Base-by-base conservation (phyloP, 2,888 invertebrate species). In the Lepidochrysops patricia region DNA sequence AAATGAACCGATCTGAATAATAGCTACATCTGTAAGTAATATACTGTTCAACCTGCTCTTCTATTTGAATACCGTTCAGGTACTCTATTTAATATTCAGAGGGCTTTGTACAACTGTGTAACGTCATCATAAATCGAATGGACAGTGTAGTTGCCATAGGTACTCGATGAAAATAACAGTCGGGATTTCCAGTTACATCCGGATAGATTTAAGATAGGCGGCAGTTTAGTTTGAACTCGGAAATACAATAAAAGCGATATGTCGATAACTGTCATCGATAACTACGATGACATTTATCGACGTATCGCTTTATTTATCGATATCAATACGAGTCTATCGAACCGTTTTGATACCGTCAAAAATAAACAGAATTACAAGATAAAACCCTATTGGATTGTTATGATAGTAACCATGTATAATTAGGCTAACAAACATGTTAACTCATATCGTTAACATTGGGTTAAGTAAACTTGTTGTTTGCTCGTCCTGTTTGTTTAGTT, bases 341-440 rank as follows among this genome's bases (percentile, higher is more conserved):
- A 43, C 9, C 43, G 43, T 43, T 43, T 32, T 9, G 32, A 9
- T 52, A 7, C 26, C 3, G 27, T 27, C 13, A 29, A 23, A 29
- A 32, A 54, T 27, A 54, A 54, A 54, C 54, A 50, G 50, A 27
- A 29, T 15, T 27, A 15, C 54, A 27, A 15, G 54, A 54, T 54
- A 32, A 54, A 54, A 29, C 19, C 29, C 9, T 9, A 54, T 54
- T 15, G 54, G 32, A 2, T 15, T 54, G 54, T 54, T 54, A 27
- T 54, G 54, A 54, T n/a, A 54, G 54, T 54, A 54, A 54, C 54
- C 54, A 54, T 54, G 54, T 54, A 32, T 54, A 54, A 54, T 54
- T 54, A 54, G 54, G 54, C 54, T 29, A 32, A 32, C 54, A 32
- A 54, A 54, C 54, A 54, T 54, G 54, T 54, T 54, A 29, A 54